Conservation (phyloP, 2,797 vertebrate genomes). For the Crocodylus rhombifer region DNA sequence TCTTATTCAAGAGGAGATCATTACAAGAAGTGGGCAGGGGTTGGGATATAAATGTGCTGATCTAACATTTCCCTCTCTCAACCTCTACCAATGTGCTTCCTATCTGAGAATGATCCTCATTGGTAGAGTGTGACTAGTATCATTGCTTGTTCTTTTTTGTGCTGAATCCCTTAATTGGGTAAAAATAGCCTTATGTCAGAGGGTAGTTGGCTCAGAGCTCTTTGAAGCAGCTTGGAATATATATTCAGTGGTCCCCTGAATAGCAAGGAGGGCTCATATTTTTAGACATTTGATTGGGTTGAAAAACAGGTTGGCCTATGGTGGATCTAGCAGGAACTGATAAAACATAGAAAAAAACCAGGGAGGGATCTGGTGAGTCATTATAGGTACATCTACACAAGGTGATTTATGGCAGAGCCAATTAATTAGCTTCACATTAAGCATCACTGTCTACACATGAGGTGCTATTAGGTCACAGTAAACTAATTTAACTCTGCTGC, state of each 20-base stretch:
- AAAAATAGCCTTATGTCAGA: not conserved
- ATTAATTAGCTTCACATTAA: too few relatives aligned
- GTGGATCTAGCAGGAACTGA: not conserved
- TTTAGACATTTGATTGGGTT: not conserved
- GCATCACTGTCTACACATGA: too few relatives aligned
- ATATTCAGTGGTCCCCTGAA: not conserved
- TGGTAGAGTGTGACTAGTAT: accelerated
- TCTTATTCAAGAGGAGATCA: accelerated
- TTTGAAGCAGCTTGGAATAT: not conserved
- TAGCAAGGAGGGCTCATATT: not conserved
- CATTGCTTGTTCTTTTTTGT: not conserved
- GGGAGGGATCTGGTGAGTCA: not conserved
- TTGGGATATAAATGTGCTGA: accelerated
- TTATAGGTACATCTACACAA: too few relatives aligned
- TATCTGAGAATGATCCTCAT: accelerated
- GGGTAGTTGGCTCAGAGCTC: not conserved
- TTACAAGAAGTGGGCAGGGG: not conserved
- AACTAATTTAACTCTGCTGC: too few relatives aligned
- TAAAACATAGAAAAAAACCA: not conserved
- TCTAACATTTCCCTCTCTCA: not conserved
- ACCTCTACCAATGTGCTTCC: accelerated
- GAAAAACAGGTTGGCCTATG: not conserved
- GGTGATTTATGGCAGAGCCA: too few relatives aligned
- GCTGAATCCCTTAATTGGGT: not conserved
- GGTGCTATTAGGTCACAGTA: too few relatives aligned